Evolutionary conservation across 2,888 invertebrate genomes (phyloP), one percentile per base, ranked within the genome.

Genomic region (Apotomis turbidana): DNA sequence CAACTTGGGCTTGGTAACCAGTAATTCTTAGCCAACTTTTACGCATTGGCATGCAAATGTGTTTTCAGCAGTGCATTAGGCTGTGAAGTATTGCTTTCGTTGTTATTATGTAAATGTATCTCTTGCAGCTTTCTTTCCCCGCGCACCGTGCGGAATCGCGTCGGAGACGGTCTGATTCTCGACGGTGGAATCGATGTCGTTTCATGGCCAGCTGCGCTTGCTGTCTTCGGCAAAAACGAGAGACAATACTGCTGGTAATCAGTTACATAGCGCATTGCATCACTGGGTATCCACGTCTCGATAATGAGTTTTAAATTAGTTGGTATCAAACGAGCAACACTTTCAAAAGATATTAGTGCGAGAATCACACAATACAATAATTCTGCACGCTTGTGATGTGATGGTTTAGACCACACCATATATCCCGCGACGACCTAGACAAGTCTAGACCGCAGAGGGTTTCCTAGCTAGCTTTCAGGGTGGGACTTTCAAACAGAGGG

Each of bases 111-210:
- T 38, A 66, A 70, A 70, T 70, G 27, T 10, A 44, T 44, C 10
- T 60, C 36, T 64, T 59, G n/a, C 59, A 68, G 68, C 72, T 72
- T 72, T 72, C 72, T 68, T 72, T 63, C 27, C 63, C 62, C 62
- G 62, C 38, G 15, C 44, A 63, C 57, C 62, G 67, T 52, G 58
- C 12, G 68, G 63, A 71, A 58, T 57, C 58, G 60, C 12, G 68
- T 68, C 63, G 44, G 68, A 62, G 58, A 59, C 72, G 72, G 72
- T 63, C 71, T 61, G 67, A 67, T 67, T 71, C 71, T 67, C 9
- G 55, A 57, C 38, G 38, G 49, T 54, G 46, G 54, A 54, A 66
- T 71, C 67, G 49, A 71, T 27, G 64, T 51, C 27, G 60, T 67
- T 64, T 71, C 67, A 71, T 61, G 71, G 67, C 61, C 67, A 66